Evolutionary conservation across 2,113 vertebrate genomes (phyloP).

Genomic region (Jacana jacana): DNA sequence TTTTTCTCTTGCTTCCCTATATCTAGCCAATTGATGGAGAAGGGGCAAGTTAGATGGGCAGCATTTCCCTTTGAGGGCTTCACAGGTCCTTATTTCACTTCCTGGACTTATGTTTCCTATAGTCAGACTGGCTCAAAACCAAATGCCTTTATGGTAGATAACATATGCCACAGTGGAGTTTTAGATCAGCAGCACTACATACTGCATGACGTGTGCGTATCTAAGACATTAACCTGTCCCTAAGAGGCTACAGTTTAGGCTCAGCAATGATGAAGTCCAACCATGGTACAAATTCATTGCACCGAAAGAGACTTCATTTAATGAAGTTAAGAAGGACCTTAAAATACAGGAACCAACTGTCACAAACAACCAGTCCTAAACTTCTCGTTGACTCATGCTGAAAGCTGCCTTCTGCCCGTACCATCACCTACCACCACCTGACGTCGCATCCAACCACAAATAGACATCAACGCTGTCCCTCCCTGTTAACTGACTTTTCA

Average conservation of each 20-base stretch:
- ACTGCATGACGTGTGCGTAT: accelerated
- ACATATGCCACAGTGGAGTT: neutral
- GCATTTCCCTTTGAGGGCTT: neutral
- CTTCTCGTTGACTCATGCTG: neutral
- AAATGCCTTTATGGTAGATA: neutral
- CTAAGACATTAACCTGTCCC: neutral
- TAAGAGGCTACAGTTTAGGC: neutral
- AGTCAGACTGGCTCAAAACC: neutral
- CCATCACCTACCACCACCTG: neutral
- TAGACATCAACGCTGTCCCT: accelerated
- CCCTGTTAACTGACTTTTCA: neutral
- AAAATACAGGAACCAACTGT: neutral
- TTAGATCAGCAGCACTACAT: neutral
- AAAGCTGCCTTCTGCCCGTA: neutral
- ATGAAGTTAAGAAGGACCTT: neutral
- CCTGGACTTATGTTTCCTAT: neutral
- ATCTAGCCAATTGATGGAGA: neutral
- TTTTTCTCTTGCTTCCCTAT: neutral
- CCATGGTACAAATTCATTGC: neutral
- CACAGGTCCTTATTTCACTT: neutral
- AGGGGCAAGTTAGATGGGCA: neutral
- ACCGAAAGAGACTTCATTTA: neutral
- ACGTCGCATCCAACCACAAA: neutral
- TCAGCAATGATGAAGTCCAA: neutral
- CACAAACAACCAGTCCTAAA: neutral